Conservation (phyloP, 2,797 vertebrate genomes). For the Arremon brunneinucha region DNA sequence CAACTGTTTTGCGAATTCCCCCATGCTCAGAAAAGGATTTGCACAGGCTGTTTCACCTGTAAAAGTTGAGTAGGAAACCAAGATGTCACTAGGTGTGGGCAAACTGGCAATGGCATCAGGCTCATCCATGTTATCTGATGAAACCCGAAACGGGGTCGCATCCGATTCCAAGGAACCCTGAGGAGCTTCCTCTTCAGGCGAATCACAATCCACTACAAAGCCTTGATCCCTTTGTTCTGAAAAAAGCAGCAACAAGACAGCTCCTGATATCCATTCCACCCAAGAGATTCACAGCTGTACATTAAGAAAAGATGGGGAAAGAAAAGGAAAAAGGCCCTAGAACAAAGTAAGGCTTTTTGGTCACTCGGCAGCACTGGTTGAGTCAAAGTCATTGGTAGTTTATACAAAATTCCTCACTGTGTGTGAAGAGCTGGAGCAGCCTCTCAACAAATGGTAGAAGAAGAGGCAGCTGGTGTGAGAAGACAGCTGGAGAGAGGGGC, state of each 20-base stretch:
- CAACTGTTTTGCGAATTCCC: fast-evolving
- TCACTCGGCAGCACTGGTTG: fast-evolving
- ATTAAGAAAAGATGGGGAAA: neutral
- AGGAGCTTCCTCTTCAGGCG: fast-evolving
- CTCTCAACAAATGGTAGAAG: neutral
- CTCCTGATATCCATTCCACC: fast-evolving
- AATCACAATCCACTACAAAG: constrained; percentile 75
- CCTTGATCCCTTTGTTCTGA: constrained; percentile 86
- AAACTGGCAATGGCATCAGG: constrained; percentile 80
- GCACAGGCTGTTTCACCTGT: constrained; percentile 76
- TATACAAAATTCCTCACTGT: fast-evolving
- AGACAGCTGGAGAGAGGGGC: neutral
- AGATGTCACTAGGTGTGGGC: constrained; percentile 89
- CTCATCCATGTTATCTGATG: constrained; percentile 72
- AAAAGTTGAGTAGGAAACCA: constrained; percentile 95
- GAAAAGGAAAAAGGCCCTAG: neutral
- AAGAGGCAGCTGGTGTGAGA: neutral
- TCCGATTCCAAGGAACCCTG: constrained; percentile 77
- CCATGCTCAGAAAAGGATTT: neutral
- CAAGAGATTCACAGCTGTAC: fast-evolving
- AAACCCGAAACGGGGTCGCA: constrained; percentile 72
- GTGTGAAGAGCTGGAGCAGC: neutral
- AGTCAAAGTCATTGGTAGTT: fast-evolving
- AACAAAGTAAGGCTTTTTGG: neutral
- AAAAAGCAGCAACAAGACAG: neutral